These are phyloP conservation scores for Probosciger aterrimus DNA, from an alignment of 2,113 vertebrate genomes.

Conservation along the genomic window DNA sequence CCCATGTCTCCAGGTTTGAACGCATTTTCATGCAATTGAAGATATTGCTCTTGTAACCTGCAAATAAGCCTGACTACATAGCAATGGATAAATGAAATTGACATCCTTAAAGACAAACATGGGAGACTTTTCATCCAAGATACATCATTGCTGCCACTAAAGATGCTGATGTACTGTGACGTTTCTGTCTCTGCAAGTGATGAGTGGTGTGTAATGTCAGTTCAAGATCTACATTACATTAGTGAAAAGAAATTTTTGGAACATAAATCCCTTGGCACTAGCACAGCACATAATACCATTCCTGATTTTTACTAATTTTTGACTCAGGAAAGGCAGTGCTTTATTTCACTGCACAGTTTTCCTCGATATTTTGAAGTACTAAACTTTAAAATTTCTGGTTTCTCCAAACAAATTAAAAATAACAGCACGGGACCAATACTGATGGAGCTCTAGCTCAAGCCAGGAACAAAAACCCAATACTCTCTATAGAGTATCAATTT, in stretches of 20 bases:
- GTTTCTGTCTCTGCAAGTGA: not conserved
- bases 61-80: not conserved
- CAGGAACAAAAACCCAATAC: not conserved
- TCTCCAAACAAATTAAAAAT: not conserved
- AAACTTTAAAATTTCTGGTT: not conserved
- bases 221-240: not conserved
- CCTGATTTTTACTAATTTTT: not conserved
- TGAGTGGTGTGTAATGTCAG: not conserved
- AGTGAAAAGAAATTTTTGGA: not conserved
- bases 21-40: not conserved
- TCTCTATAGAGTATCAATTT: not conserved
- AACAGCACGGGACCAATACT: not conserved
- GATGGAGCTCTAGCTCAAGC: not conserved
- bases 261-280: not conserved
- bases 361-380: not conserved
- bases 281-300: not conserved
- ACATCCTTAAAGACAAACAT: not conserved
- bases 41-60: not conserved
- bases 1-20: not conserved
- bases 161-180: not conserved
- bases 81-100: not conserved
- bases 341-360: not conserved
- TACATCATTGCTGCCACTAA: not conserved
- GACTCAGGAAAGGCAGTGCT: not conserved
- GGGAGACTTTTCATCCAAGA: not conserved